These are phyloP conservation scores for Phragmatobia fuliginosa DNA, from an alignment of 2,888 invertebrate genomes.

Conservation along the genomic window DNA sequence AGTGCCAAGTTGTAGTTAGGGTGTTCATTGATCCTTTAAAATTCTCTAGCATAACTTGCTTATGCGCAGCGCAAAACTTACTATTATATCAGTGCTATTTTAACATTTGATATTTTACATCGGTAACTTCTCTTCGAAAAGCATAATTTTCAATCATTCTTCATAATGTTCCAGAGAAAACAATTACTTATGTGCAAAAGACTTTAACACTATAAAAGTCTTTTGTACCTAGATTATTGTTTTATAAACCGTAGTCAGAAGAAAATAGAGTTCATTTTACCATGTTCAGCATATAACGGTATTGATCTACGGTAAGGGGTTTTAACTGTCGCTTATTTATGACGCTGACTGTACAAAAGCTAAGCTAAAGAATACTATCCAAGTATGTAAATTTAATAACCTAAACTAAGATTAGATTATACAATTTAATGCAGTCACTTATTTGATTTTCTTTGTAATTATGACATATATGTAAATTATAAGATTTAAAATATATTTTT, in stretches of 20 bases:
- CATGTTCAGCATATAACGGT: background rate
- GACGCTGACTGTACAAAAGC: slow-evolving; percentile 1
- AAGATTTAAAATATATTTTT: background rate
- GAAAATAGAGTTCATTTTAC: background rate
- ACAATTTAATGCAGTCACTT: background rate
- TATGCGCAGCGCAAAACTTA: background rate
- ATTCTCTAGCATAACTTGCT: slow-evolving; percentile 1
- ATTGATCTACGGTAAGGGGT: background rate
- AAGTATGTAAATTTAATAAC: background rate
- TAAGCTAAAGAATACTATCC: background rate
- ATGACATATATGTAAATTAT: background rate
- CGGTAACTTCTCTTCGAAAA: background rate
- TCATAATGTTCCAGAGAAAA: too few species aligned
- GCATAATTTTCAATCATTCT: too few species aligned
- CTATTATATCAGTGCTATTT: background rate
- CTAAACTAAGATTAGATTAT: background rate
- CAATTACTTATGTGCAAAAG: too few species aligned
- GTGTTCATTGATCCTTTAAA: slow-evolving; percentile 9
- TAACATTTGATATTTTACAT: background rate
- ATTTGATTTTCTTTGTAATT: background rate
- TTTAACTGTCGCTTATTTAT: background rate
- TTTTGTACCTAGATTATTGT: too few species aligned
- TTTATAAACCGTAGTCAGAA: too few species aligned
- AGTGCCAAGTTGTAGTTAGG: slow-evolving; percentile 49
- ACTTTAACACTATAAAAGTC: too few species aligned